phyloP scores from a whole-genome alignment of 2,888 invertebrate genomes.

The Osedax fenrisi region DNA sequence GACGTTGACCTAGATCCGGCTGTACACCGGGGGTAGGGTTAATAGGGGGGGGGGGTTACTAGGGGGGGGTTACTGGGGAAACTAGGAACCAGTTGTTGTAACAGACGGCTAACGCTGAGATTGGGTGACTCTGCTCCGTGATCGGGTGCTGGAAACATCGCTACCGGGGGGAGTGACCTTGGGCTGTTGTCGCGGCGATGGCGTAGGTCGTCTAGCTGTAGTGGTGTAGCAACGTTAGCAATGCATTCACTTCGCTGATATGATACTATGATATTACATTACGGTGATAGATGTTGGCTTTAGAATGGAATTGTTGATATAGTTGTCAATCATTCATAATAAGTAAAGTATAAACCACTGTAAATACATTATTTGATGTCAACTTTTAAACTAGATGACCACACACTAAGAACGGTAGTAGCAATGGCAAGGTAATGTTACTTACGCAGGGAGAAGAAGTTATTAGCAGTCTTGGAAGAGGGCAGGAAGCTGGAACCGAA shows the following conservation, averaged over 20 bases:
- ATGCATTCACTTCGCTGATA: not conserved
- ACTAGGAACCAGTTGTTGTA: not conserved
- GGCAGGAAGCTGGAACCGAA: not conserved
- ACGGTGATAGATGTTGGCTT: not conserved
- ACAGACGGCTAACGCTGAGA: not conserved
- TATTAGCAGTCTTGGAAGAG: no score
- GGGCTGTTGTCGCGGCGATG: not conserved
- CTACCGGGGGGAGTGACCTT: not conserved
- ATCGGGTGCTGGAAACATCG: not conserved
- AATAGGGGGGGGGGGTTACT: not conserved
- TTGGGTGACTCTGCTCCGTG: not conserved
- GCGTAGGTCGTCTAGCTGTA: not conserved
- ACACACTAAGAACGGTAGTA: no score
- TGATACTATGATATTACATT: not conserved
- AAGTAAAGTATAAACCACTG: no score
- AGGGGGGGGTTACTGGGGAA: not conserved
- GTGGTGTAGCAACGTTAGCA: not conserved
- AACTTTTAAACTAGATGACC: no score
- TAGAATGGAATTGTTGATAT: not conserved
- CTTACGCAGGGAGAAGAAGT: no score
- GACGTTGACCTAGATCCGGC: constrained; percentile 85
- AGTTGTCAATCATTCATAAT: not conserved
- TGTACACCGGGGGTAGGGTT: constrained; percentile 48
- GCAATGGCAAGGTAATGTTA: no score
- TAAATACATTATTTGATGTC: no score